These are phyloP conservation scores for Drosophila silvestris DNA, from an alignment of 2,888 invertebrate species.

Conservation along the genomic window DNA sequence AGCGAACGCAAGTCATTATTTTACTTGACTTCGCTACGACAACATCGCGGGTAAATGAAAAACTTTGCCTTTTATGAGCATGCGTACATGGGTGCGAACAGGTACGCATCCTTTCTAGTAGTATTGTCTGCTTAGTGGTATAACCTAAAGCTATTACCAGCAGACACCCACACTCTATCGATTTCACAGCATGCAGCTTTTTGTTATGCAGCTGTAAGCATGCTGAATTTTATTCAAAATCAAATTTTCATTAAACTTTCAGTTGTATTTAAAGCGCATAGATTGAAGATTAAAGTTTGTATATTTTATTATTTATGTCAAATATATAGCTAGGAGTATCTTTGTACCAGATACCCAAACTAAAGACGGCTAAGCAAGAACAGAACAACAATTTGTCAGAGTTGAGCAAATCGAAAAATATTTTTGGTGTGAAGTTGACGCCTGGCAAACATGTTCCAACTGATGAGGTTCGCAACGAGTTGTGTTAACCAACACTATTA, in stretches of 20 bases:
- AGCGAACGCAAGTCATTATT: not conserved
- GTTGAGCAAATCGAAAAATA: constrained; percentile 85
- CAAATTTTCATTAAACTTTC: not conserved
- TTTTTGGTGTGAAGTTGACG: constrained; percentile 86
- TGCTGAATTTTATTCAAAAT: not conserved
- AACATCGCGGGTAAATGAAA: not conserved
- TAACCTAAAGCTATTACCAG: not conserved
- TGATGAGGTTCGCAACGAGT: constrained; percentile 69
- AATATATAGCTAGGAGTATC: constrained; percentile 43
- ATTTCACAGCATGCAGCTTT: not conserved
- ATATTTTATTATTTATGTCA: constrained; percentile 29
- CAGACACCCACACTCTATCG: not conserved
- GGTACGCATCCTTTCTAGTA: not conserved
- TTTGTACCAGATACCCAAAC: constrained; percentile 47
- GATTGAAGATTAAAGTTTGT: not conserved
- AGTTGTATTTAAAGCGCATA: not conserved
- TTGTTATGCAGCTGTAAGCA: not conserved
- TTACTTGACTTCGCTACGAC: not conserved
- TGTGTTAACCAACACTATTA: not conserved
- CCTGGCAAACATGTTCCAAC: constrained; percentile 59
- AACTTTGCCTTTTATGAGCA: not conserved
- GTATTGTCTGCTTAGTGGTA: no score
- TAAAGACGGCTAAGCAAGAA: constrained; percentile 37
- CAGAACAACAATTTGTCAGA: constrained; percentile 45
- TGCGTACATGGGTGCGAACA: not conserved